Evolutionary conservation across 1,140 invertebrate species (phyloP).

Genomic region (Drosophila sp.): DNA sequence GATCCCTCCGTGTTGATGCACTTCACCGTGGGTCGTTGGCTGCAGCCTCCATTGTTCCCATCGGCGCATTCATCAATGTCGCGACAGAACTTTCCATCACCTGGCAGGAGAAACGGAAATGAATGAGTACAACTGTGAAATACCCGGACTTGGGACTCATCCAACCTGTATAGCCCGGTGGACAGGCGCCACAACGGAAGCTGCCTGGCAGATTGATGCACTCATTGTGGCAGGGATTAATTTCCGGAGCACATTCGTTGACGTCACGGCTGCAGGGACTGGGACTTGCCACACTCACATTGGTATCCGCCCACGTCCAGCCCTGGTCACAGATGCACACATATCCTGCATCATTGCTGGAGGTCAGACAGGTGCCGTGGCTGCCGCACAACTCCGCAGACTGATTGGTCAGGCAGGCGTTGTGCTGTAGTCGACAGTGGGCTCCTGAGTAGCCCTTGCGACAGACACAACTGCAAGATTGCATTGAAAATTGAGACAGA

Average conservation of each 20-base stretch:
- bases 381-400: constrained; percentile 94
- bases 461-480: constrained; percentile 89
- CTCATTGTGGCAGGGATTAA: constrained; percentile 91
- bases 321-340: constrained; percentile 93
- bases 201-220: constrained; percentile 95
- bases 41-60: constrained; percentile 94
- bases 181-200: constrained; percentile 94
- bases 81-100: constrained; percentile 92
- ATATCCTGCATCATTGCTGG: constrained; percentile 86
- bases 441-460: constrained; percentile 90
- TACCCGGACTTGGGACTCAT: neutral
- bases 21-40: constrained; percentile 88
- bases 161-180: constrained; percentile 91
- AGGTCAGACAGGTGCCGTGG: constrained; percentile 92
- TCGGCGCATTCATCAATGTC: constrained; percentile 95
- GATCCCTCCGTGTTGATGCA: constrained; percentile 95
- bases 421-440: constrained; percentile 90
- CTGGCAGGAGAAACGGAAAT: constrained; percentile 77
- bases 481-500: neutral
- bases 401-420: constrained; percentile 89
- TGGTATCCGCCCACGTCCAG: constrained; percentile 90
- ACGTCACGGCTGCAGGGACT: constrained; percentile 89
- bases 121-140: neutral
- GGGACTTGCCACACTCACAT: constrained; percentile 86
- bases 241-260: constrained; percentile 91